Conservation (phyloP, 2,797 vertebrate genomes). For the Discoglossus pictus region DNA sequence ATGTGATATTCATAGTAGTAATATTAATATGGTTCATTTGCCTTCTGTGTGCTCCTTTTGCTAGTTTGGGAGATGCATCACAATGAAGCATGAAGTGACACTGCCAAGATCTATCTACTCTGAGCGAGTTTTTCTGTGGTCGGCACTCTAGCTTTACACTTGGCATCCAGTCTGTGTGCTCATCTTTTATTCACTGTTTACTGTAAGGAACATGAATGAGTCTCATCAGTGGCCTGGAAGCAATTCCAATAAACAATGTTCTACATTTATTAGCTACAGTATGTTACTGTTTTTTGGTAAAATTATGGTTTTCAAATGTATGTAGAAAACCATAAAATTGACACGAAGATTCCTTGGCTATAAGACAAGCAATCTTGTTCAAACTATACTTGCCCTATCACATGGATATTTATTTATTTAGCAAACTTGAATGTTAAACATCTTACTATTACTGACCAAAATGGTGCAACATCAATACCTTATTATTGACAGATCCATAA, state of each 20-base stretch:
- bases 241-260: conserved; percentile 15
- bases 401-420: conserved; percentile 18
- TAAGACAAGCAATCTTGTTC: conserved; percentile 14
- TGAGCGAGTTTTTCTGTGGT: conserved; percentile 24
- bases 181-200: conserved; percentile 47
- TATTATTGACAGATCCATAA: conserved; percentile 24
- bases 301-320: conserved; percentile 34
- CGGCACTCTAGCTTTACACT: conserved; percentile 14
- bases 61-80: conserved; percentile 7
- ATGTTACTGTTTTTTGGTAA: conserved; percentile 22
- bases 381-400: not conserved
- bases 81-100: conserved; percentile 16
- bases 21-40: no score
- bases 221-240: conserved; percentile 29
- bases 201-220: conserved; percentile 15
- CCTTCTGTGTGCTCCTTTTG: not conserved
- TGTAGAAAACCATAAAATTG: conserved; percentile 19
- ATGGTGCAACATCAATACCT: conserved; percentile 16
- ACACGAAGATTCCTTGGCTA: conserved; percentile 17
- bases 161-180: conserved; percentile 32
- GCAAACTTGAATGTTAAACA: conserved; percentile 12
- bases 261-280: conserved; percentile 10
- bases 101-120: conserved; percentile 12
- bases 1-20: no score
- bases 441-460: conserved; percentile 18